phyloP scores from a whole-genome alignment of 2,113 vertebrate species.

The Scortum barcoo region DNA sequence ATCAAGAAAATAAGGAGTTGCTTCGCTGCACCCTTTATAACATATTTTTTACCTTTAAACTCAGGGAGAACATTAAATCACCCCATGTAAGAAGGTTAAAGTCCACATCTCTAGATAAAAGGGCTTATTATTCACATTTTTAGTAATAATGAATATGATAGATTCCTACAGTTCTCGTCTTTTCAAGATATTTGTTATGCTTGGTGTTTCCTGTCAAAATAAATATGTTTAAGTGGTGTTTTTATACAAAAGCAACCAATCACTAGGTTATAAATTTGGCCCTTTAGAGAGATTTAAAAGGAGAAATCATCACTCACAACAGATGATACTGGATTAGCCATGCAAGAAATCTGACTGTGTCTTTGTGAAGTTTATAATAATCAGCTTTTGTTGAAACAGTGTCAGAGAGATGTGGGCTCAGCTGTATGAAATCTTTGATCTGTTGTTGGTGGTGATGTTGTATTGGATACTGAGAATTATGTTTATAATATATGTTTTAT shows the following conservation, averaged over 20 bases:
- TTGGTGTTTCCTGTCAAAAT: background rate
- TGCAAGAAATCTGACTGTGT: background rate
- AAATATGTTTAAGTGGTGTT: background rate
- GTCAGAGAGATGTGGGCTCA: background rate
- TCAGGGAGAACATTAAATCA: too few relatives aligned
- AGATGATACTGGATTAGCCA: background rate
- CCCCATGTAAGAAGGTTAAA: background rate
- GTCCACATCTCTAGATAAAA: background rate
- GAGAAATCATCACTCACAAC: background rate
- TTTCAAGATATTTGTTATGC: background rate
- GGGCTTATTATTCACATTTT: too few relatives aligned
- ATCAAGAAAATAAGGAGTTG: background rate
- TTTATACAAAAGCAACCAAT: background rate
- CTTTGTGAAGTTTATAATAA: background rate
- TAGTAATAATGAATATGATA: background rate
- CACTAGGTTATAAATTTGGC: background rate
- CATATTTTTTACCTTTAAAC: background rate
- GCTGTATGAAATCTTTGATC: background rate
- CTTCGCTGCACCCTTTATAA: background rate
- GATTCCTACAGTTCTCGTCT: background rate
- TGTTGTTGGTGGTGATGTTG: background rate
- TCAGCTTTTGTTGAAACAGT: background rate
- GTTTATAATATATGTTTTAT: background rate
- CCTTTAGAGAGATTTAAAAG: background rate
- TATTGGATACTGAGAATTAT: conserved; percentile 18